Evolutionary conservation across 2,888 invertebrate species (phyloP).

Genomic region (Harpalus rubripes): DNA sequence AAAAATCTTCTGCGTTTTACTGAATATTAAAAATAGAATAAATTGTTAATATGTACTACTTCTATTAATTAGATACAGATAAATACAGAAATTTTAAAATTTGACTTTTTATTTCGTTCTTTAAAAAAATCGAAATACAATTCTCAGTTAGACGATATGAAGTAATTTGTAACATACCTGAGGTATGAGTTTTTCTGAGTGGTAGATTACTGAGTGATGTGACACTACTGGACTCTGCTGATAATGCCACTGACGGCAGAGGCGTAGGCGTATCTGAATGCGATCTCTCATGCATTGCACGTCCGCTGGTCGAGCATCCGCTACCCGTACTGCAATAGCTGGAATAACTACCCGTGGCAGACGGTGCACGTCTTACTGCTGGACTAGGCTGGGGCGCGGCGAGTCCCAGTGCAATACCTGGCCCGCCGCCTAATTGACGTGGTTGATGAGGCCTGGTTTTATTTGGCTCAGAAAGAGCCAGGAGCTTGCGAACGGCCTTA

Average conservation of each 20-base stretch:
- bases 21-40: no score
- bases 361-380: slow-evolving; percentile 79
- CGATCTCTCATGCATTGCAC: slow-evolving; percentile 91
- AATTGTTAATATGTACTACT: no score
- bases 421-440: slow-evolving; percentile 79
- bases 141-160: background rate
- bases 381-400: slow-evolving; percentile 83
- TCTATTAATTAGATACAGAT: no score
- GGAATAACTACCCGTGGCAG: slow-evolving; percentile 78
- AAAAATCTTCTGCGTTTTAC: no score
- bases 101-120: no score
- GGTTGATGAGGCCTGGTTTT: slow-evolving; percentile 95
- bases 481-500: slow-evolving; percentile 93
- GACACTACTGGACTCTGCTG: slow-evolving; percentile 96
- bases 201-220: slow-evolving; percentile 95
- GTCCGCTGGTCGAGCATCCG: slow-evolving; percentile 76
- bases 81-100: no score
- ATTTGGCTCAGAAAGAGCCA: slow-evolving; percentile 92
- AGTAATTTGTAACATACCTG: slow-evolving; percentile 78
- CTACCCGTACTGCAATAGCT: slow-evolving; percentile 78
- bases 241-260: slow-evolving; percentile 91
- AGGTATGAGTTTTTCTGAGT: slow-evolving; percentile 88
- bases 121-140: background rate
- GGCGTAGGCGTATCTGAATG: slow-evolving; percentile 94
- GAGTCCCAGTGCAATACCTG: slow-evolving; percentile 81